A percentile compares a stretch with the other conserved stretches of the same genome.
phyloP scores from a whole-genome alignment of 2,888 invertebrate species.

The Allolobophora icterica region DNA sequence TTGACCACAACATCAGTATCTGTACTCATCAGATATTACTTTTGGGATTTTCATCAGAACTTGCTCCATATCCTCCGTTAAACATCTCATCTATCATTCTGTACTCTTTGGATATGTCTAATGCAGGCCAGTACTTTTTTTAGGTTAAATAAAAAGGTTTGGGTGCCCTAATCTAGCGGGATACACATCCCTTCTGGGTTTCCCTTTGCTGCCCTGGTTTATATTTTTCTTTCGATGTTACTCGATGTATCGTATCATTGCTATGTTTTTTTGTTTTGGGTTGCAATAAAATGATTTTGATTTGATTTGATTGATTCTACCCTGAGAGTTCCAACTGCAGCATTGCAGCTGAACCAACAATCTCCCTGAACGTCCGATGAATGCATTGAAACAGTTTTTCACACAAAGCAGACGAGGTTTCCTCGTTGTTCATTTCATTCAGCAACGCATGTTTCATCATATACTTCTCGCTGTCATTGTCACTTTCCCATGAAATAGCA shows the following conservation, averaged over 20 bases:
- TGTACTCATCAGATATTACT: background rate
- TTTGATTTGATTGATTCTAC: no score
- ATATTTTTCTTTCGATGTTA: no score
- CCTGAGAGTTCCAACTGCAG: slow-evolving; percentile 19
- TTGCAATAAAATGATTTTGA: no score
- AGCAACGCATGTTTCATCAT: background rate
- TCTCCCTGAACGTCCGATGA: slow-evolving; percentile 35
- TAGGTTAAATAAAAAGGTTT: no score
- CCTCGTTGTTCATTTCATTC: background rate
- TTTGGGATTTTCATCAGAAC: background rate
- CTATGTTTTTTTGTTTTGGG: no score
- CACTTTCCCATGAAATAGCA: background rate
- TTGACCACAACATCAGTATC: background rate
- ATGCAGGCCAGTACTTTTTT: no score
- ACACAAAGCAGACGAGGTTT: background rate
- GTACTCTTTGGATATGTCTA: no score
- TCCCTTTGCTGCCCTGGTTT: no score
- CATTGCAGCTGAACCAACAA: slow-evolving; percentile 33
- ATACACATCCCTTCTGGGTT: no score
- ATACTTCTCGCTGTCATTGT: slow-evolving; percentile 8
- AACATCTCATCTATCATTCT: background rate
- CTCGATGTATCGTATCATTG: no score
- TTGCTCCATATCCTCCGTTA: background rate
- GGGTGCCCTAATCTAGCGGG: no score
- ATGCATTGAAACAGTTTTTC: slow-evolving; percentile 20